These are phyloP conservation scores for Lacerta agilis DNA, from an alignment of 2,797 vertebrate species.

Conservation along the genomic window DNA sequence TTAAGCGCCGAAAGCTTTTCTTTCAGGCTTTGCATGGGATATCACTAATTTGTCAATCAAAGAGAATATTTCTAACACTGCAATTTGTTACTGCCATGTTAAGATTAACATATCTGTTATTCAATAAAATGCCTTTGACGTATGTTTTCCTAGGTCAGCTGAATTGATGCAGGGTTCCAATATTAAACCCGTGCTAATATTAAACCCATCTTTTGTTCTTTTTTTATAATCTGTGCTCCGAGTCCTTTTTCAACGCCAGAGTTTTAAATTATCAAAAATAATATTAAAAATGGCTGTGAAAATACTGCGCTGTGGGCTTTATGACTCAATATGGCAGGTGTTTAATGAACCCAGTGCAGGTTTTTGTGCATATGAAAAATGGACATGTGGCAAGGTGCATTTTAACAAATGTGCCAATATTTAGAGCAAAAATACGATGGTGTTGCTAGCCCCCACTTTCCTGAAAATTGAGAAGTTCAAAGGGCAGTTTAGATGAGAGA, in stretches of 20 bases:
- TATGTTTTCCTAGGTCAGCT: slow-evolving; percentile 9
- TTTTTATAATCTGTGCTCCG: not conserved
- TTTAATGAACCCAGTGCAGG: not conserved
- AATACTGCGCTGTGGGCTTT: not conserved
- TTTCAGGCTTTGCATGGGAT: not conserved
- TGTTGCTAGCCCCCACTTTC: not conserved
- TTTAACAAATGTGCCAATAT: not conserved
- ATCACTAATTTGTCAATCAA: slow-evolving; percentile 18
- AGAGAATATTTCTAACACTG: not conserved
- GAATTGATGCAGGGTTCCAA: slow-evolving; percentile 10
- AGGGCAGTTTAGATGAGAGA: not conserved
- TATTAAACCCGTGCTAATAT: not conserved
- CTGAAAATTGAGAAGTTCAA: not conserved
- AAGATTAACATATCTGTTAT: slow-evolving; percentile 15
- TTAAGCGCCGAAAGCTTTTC: not conserved
- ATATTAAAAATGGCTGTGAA: not conserved
- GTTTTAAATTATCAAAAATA: not conserved
- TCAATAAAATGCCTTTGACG: slow-evolving; percentile 4
- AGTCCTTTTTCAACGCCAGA: not conserved
- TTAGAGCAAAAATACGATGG: not conserved
- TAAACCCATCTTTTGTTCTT: slow-evolving; percentile 2
- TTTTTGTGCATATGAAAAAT: not conserved
- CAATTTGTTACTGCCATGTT: slow-evolving; percentile 21
- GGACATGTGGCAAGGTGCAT: not conserved
- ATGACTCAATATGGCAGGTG: slow-evolving; percentile 3